Percentiles rank a stretch among this genome's conserved stretches.
phyloP scores from a whole-genome alignment of 2,797 vertebrate species.

The Anas acuta region DNA sequence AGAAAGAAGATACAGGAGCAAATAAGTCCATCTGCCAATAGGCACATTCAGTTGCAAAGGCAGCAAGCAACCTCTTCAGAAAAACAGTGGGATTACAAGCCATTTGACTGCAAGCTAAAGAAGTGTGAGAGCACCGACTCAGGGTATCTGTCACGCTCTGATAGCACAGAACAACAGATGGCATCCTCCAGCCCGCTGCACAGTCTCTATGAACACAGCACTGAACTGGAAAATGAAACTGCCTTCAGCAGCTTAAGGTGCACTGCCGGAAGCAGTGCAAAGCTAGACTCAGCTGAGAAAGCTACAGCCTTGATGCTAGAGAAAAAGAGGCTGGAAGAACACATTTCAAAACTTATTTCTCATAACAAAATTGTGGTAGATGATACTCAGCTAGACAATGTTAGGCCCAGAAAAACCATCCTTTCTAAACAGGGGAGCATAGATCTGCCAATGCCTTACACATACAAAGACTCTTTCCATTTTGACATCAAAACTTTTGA shows the following conservation, averaged over 20 bases:
- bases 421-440: slow-evolving; percentile 97
- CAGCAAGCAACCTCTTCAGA: slow-evolving; percentile 85
- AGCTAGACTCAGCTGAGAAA: slow-evolving; percentile 45
- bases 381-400: slow-evolving; percentile 89
- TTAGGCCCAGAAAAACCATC: slow-evolving; percentile 92
- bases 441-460: slow-evolving; percentile 95
- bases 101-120: slow-evolving; percentile 74
- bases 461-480: slow-evolving; percentile 97
- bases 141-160: slow-evolving; percentile 89
- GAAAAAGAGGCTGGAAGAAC: slow-evolving; percentile 89
- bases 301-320: slow-evolving; percentile 75
- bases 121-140: slow-evolving; percentile 95
- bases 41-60: slow-evolving; percentile 82
- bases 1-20: slow-evolving; percentile 67
- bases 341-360: slow-evolving; percentile 93
- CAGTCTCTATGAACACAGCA: slow-evolving; percentile 79
- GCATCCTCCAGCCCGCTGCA: slow-evolving; percentile 79
- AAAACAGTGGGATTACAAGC: slow-evolving; percentile 82
- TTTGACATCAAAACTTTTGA: slow-evolving; percentile 89
- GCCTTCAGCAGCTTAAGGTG: slow-evolving; percentile 65
- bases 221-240: slow-evolving; percentile 79
- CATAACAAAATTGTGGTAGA: slow-evolving; percentile 93
- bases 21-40: slow-evolving; percentile 51
- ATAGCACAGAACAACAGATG: slow-evolving; percentile 86
- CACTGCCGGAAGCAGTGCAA: neutral